A percentile compares a stretch with the other conserved stretches of the same genome.
Evolutionary conservation across 2,888 invertebrate species (phyloP).

Genomic region (Auanema sp.): DNA sequence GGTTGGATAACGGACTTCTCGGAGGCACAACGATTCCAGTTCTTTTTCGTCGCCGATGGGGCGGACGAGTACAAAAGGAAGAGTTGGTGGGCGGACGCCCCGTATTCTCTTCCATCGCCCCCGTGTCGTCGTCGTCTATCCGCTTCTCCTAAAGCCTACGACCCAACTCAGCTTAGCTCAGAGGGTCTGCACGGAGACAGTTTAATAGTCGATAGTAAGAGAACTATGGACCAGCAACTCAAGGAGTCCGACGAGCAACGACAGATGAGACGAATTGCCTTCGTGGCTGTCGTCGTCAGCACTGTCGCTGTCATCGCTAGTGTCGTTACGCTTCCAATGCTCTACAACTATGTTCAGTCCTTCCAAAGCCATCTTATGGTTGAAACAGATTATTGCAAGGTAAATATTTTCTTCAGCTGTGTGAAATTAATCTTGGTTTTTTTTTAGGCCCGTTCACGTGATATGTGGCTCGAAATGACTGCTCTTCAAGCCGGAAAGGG

Average conservation of each 20-base stretch:
- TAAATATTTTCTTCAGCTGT: conserved; percentile 9
- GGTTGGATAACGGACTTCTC: no score
- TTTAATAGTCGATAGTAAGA: no score
- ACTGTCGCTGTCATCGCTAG: conserved; percentile 54
- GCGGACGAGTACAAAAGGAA: no score
- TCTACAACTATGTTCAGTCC: conserved; percentile 56
- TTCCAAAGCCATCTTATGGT: conserved; percentile 57
- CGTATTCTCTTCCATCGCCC: no score
- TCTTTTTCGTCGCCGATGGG: no score
- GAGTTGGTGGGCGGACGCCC: no score
- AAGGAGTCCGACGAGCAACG: conserved; percentile 53
- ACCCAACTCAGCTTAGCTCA: no score
- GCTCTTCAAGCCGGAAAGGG: conserved; percentile 55
- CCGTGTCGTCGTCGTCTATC: no score
- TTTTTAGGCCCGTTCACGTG: conserved; percentile 50
- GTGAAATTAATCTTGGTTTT: background rate
- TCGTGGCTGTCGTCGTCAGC: conserved; percentile 54
- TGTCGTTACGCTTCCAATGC: conserved; percentile 57
- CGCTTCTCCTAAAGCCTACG: no score
- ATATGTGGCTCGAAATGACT: conserved; percentile 60
- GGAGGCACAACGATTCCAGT: no score
- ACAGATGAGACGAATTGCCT: conserved; percentile 55
- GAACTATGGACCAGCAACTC: conserved; percentile 8
- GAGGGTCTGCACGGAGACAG: no score
- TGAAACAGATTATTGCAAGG: conserved; percentile 58